Evolutionary conservation across 2,888 invertebrate genomes (phyloP).

Genomic region (Gasteruption jaculator): DNA sequence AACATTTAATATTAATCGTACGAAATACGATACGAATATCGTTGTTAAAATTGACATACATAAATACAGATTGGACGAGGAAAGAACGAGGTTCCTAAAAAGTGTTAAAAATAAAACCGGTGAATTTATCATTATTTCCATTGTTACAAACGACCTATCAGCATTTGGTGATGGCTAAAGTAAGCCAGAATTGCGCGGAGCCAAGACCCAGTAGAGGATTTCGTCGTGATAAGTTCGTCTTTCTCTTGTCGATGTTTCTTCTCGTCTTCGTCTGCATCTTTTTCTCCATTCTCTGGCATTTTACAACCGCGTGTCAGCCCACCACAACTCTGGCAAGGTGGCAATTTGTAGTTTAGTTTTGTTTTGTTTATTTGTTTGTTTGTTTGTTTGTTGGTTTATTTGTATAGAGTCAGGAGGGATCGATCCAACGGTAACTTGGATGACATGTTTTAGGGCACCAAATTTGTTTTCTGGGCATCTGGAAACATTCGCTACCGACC

Average conservation of each 20-base stretch:
- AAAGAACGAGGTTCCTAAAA: too few species aligned
- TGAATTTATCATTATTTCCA: slow-evolving; percentile 41
- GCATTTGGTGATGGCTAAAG: slow-evolving; percentile 48
- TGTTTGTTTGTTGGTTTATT: slow-evolving; percentile 23
- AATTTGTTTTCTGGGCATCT: slow-evolving; percentile 34
- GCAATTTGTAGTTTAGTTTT: slow-evolving; percentile 30
- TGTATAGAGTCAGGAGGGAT: slow-evolving; percentile 43
- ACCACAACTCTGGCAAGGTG: slow-evolving; percentile 48
- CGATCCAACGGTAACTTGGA: slow-evolving; percentile 35
- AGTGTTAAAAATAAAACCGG: too few species aligned
- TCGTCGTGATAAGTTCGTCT: too few species aligned
- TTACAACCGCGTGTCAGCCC: slow-evolving; percentile 38
- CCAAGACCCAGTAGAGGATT: slow-evolving; percentile 36
- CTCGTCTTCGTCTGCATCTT: too few species aligned
- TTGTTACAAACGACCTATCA: slow-evolving; percentile 47
- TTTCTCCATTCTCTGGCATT: slow-evolving; percentile 14
- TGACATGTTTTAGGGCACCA: slow-evolving; percentile 37
- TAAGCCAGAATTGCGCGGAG: slow-evolving; percentile 46
- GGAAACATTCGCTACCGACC: slow-evolving; percentile 48
- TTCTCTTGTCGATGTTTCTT: too few species aligned
- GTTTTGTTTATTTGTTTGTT: slow-evolving; percentile 18
- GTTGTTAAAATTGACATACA: too few species aligned
- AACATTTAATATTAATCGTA: too few species aligned
- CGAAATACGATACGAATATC: too few species aligned
- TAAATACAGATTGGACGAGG: too few species aligned